Evolutionary conservation across 2,113 vertebrate species (phyloP), one percentile per base, ranked within the genome.

Genomic region (Scytalopus superciliaris): DNA sequence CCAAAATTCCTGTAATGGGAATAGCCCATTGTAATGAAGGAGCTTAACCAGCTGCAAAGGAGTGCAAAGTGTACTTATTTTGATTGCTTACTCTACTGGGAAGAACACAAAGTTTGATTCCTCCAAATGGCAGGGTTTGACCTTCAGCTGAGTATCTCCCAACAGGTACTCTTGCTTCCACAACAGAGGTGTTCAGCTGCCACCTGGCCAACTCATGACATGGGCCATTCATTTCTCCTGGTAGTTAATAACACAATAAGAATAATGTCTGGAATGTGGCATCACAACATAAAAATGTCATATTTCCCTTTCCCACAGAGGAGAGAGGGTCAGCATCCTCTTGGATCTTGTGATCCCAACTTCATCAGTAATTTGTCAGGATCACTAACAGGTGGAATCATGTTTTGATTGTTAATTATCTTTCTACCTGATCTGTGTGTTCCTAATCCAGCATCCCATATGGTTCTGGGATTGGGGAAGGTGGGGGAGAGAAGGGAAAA

Each of bases 251-350:
- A 33, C 27, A 12, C 25, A 56, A 5, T 42, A 47, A 6, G 3
- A 59, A 53, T 13, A 55, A 42, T 62, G 47, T 67, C 47, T 75
- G 35, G 53, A 91, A 88, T 1, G 0, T 64, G 35, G 24, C 44
- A 72, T 67, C 30, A 8, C 55, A 47, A 14, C 1, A 0, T 39
- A 5, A 2, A 49, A 44, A 7, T 78, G n/a, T 39, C 5, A 4
- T 67, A 52, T 70, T 69, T n/a, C 22, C 6, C 19, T 23, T 70
- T 73, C 28, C 37, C 5, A 5, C 6, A 59, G 15, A 37, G 16
- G 35, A 72, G 12, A 77, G 17, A 73, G 30, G n/a, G 14, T 11
- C 76, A 72, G 17, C 7, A 3, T 88, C 39, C n/a, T 73, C 42
- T 42, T 56, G 45, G 42, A 66, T 80, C n/a, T 44, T 8, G 2